phyloP scores from a whole-genome alignment of 2,888 invertebrate genomes.

The Platerodrilus igneus region DNA sequence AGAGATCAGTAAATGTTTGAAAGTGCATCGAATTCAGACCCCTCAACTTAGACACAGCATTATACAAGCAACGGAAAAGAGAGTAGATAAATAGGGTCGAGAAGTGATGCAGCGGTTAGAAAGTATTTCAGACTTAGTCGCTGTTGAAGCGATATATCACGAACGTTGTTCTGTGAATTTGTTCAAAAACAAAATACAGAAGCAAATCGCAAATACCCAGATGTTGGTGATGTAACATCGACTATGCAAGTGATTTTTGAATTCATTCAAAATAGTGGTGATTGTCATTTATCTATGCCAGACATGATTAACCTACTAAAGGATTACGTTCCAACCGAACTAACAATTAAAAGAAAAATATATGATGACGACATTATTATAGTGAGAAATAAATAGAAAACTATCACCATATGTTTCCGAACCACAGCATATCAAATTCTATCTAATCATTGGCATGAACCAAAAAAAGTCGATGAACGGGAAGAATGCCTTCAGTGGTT shows the following conservation, averaged over 20 bases:
- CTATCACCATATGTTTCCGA: not conserved
- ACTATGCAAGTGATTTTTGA: not conserved
- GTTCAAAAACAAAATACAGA: not conserved
- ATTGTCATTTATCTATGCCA: not conserved
- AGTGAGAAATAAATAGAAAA: not conserved
- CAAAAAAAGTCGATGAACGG: no score
- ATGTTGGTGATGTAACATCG: no score
- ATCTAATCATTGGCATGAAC: no score
- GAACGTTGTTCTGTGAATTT: no score
- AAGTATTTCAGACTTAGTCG: no score
- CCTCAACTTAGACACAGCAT: not conserved
- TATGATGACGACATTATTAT: no score
- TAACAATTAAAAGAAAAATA: conserved; percentile 1
- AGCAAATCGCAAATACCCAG: not conserved
- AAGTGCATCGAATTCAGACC: not conserved
- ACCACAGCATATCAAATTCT: not conserved
- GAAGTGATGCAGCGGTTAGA: no score
- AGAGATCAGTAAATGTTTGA: not conserved
- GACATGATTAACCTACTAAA: not conserved
- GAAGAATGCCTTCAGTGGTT: no score
- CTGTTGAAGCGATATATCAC: no score
- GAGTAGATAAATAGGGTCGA: not conserved
- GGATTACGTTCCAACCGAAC: conserved; percentile 2
- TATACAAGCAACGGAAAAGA: not conserved
- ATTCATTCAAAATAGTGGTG: conserved; percentile 1